These are phyloP conservation scores for Dicaeum eximium DNA, from an alignment of 2,113 vertebrate species.

Conservation along the genomic window DNA sequence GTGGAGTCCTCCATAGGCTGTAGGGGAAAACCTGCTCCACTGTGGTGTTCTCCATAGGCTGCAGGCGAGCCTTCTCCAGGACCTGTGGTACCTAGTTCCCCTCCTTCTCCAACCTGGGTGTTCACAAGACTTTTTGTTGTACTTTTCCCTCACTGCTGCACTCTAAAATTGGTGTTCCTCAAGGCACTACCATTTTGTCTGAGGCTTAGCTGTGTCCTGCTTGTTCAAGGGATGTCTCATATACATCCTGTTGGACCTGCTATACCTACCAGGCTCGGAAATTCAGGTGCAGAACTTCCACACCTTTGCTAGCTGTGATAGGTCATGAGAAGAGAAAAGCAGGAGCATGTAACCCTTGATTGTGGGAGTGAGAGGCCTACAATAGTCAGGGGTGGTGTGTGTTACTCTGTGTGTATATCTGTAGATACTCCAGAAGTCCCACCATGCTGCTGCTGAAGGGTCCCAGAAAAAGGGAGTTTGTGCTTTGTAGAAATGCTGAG, in stretches of 20 bases:
- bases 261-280: not conserved
- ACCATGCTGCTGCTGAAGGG: not conserved
- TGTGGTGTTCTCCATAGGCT: not conserved
- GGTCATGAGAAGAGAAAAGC: not conserved
- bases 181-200: not conserved
- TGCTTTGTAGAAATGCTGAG: not conserved
- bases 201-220: not conserved
- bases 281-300: not conserved
- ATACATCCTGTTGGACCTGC: not conserved
- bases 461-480: not conserved
- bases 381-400: not conserved
- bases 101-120: not conserved
- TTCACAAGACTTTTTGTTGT: not conserved
- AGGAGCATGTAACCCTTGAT: not conserved
- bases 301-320: not conserved
- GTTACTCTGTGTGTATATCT: not conserved
- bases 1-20: not conserved
- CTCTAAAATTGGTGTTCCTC: accelerated
- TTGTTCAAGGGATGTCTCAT: not conserved
- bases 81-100: not conserved
- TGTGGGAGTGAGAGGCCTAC: not conserved
- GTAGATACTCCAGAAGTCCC: accelerated
- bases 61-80: not conserved
- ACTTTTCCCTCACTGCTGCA: not conserved
- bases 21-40: not conserved